Percentiles rank a stretch among this genome's conserved stretches.
These are phyloP conservation scores for Botia almorhae DNA, from an alignment of 2,797 vertebrate genomes.

Conservation along the genomic window DNA sequence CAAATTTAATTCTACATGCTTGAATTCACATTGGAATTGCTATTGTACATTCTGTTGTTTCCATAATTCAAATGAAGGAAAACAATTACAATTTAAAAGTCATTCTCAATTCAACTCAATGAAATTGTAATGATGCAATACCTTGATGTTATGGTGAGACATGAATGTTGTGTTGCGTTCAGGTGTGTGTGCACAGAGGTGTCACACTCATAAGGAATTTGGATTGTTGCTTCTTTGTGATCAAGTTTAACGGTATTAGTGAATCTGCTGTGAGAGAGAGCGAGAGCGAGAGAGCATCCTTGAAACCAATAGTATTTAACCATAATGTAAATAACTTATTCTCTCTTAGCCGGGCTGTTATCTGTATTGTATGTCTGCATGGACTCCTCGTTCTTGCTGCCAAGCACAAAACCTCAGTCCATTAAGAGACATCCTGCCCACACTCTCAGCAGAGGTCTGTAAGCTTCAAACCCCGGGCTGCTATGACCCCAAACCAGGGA, in stretches of 20 bases:
- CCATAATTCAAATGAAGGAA: too few relatives aligned
- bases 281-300: background rate
- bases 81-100: too few relatives aligned
- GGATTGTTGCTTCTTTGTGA: background rate
- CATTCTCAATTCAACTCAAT: too few relatives aligned
- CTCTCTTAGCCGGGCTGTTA: background rate
- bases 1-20: too few relatives aligned
- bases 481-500: conserved; percentile 29
- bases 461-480: background rate
- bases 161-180: background rate
- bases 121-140: too few relatives aligned
- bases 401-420: conserved; percentile 16
- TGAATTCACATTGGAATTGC: too few relatives aligned
- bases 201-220: background rate
- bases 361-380: background rate
- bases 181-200: background rate
- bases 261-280: background rate
- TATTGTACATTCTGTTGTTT: too few relatives aligned
- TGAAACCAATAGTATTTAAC: background rate
- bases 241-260: background rate
- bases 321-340: conserved; percentile 1
- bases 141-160: too few relatives aligned
- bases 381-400: conserved; percentile 9
- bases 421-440: conserved; percentile 24
- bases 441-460: conserved; percentile 17